Evolutionary conservation across 2,113 vertebrate species (phyloP).

Genomic region (Sciurus niger): DNA sequence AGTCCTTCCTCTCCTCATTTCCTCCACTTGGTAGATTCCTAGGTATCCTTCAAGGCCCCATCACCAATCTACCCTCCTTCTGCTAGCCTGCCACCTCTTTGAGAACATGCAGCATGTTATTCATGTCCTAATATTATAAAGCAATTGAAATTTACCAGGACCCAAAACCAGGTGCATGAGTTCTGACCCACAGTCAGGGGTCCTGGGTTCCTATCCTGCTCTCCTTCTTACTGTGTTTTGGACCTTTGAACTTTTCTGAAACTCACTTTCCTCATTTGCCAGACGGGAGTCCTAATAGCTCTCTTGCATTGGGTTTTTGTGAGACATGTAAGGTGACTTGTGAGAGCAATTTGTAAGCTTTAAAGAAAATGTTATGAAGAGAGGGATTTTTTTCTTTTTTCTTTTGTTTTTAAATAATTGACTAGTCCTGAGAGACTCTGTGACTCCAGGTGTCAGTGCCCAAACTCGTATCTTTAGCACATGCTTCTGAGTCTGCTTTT

Average conservation of each 20-base stretch:
- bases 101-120: neutral
- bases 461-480: neutral
- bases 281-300: neutral
- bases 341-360: neutral
- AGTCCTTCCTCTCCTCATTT: neutral
- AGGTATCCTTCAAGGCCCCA: neutral
- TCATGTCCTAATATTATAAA: neutral
- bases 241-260: neutral
- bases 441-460: neutral
- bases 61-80: neutral
- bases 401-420: neutral
- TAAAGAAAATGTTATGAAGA: neutral
- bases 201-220: neutral
- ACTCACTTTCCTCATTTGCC: neutral
- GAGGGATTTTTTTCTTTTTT: too few species aligned
- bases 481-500: neutral
- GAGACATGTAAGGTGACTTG: neutral
- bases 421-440: neutral
- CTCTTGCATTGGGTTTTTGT: neutral
- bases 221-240: neutral
- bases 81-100: neutral
- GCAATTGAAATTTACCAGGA: neutral
- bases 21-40: neutral
- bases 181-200: neutral
- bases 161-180: neutral